Percentiles rank a stretch among this genome's conserved stretches.
These are phyloP conservation scores for Dasysyrphus tricinctus DNA, from an alignment of 2,888 invertebrate species.

Conservation along the genomic window DNA sequence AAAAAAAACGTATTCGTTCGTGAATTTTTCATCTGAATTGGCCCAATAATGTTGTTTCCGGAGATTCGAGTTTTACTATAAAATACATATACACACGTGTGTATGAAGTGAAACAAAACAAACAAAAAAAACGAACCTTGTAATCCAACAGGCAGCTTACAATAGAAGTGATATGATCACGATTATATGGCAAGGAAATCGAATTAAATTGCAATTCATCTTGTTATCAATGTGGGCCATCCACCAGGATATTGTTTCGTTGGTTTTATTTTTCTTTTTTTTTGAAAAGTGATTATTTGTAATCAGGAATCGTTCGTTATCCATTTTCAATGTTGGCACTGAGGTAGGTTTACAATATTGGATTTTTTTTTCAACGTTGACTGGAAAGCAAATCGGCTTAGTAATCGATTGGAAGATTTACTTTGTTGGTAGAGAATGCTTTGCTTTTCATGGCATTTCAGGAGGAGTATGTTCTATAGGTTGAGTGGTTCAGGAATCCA, in stretches of 20 bases:
- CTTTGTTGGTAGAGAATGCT: conserved; percentile 17
- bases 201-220: conserved; percentile 74
- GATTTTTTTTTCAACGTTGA: conserved; percentile 16
- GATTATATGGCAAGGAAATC: conserved; percentile 64
- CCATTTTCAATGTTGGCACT: conserved; percentile 38
- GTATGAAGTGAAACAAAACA: background rate
- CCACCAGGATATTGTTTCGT: conserved; percentile 13
- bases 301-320: conserved; percentile 56
- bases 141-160: conserved; percentile 40
- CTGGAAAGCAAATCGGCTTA: conserved; percentile 60
- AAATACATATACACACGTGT: background rate
- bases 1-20: conserved; percentile 29
- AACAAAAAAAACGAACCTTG: background rate
- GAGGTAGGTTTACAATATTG: conserved; percentile 22
- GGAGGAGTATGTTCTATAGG: background rate
- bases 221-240: conserved; percentile 44
- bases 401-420: conserved; percentile 64
- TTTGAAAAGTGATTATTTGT: conserved; percentile 54
- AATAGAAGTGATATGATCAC: conserved; percentile 53
- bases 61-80: background rate
- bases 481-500: conserved; percentile 1
- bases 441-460: conserved; percentile 1
- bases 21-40: conserved; percentile 62
- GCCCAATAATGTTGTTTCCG: conserved; percentile 40
- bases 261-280: background rate